A percentile compares a stretch with the other conserved stretches of the same genome.
phyloP scores from a whole-genome alignment of 2,113 vertebrate genomes.

The Gambusia holbrooki region DNA sequence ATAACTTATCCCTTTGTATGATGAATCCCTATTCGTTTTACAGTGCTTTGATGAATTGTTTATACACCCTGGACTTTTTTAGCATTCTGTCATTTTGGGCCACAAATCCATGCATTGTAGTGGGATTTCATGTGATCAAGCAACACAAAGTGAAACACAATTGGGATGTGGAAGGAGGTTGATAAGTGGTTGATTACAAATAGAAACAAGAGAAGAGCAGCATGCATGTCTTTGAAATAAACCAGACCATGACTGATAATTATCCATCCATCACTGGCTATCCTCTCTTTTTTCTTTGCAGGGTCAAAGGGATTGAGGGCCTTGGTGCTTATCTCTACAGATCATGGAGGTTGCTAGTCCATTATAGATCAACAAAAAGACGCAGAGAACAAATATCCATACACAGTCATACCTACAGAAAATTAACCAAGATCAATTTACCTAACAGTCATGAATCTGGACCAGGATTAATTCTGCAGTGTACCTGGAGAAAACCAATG shows the following conservation, averaged over 20 bases:
- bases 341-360: no score
- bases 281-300: no score
- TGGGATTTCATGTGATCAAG: not conserved
- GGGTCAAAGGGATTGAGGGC: no score
- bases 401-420: no score
- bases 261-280: no score
- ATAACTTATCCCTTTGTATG: not conserved
- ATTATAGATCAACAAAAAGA: no score
- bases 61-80: not conserved
- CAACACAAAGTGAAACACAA: not conserved
- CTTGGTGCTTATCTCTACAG: no score
- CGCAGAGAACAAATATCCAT: no score
- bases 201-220: not conserved
- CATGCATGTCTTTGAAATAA: not conserved
- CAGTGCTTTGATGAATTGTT: not conserved
- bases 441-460: no score
- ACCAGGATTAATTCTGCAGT: no score
- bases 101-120: not conserved
- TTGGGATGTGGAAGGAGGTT: not conserved
- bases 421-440: no score
- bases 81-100: not conserved
- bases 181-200: not conserved
- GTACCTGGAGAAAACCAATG: no score
- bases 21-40: not conserved
- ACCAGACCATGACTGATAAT: not conserved